A percentile compares a stretch with the other conserved stretches of the same genome.
phyloP scores from a whole-genome alignment of 2,113 vertebrate species.

The Ia io region DNA sequence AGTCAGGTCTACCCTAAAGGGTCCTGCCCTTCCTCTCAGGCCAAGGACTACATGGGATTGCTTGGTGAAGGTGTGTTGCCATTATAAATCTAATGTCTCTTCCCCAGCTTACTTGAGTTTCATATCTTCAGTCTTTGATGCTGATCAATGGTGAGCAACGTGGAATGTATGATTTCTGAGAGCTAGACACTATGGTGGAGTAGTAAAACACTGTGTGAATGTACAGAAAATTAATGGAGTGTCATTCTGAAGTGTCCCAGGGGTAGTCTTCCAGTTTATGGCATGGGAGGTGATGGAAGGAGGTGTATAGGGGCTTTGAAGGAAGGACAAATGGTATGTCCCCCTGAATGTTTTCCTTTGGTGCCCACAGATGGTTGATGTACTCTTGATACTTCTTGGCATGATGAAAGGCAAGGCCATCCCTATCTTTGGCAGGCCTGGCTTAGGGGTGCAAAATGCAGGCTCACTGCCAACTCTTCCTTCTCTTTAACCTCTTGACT shows the following conservation, averaged over 20 bases:
- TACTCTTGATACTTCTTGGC: background rate
- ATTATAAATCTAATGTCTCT: background rate
- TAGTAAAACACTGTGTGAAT: background rate
- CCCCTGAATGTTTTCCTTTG: background rate
- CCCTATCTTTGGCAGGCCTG: background rate
- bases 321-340: background rate
- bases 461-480: background rate
- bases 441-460: background rate
- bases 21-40: background rate
- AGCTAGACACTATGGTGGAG: background rate
- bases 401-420: background rate
- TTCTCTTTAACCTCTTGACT: background rate
- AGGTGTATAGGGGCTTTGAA: background rate
- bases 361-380: background rate
- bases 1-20: background rate
- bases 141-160: background rate
- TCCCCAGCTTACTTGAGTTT: background rate
- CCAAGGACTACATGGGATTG: background rate
- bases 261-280: background rate
- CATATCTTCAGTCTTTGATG: background rate
- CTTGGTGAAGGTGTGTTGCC: background rate
- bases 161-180: background rate
- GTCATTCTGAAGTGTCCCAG: background rate
- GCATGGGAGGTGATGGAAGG: background rate
- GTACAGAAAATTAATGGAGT: background rate